Percentiles rank a stretch among this genome's conserved stretches.
These are phyloP conservation scores for Drosophila multiciliata DNA, from an alignment of 2,888 invertebrate species.

Conservation along the genomic window DNA sequence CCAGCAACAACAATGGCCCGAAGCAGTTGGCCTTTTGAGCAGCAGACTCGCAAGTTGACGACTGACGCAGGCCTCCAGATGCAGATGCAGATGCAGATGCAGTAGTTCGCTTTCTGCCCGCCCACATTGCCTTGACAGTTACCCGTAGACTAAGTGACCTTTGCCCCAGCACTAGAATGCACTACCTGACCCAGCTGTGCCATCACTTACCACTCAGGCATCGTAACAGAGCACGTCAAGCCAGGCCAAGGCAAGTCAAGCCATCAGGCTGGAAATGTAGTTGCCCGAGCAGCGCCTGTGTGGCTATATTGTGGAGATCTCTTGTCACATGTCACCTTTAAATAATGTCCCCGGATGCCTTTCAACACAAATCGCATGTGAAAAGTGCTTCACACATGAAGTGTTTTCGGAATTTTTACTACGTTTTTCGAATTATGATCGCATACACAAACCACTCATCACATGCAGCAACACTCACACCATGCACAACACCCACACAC, in stretches of 20 bases:
- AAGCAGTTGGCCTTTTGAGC: conserved; percentile 58
- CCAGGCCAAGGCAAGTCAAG: conserved; percentile 15
- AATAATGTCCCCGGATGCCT: conserved; percentile 82
- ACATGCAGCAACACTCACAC: conserved; percentile 25
- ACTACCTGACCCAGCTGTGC: conserved; percentile 59
- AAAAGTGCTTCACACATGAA: conserved; percentile 81
- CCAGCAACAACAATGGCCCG: conserved; percentile 26
- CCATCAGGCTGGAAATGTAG: conserved; percentile 20
- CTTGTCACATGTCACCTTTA: conserved; percentile 80
- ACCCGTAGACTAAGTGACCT: conserved; percentile 74
- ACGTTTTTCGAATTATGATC: conserved; percentile 69
- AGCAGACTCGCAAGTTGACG: conserved; percentile 54
- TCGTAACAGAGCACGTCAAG: not conserved
- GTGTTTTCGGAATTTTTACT: conserved; percentile 64
- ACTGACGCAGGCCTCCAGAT: conserved; percentile 43
- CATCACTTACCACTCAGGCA: conserved; percentile 31
- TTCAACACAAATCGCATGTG: conserved; percentile 83
- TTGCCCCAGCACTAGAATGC: conserved; percentile 67
- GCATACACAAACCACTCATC: conserved; percentile 53
- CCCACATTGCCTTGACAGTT: conserved; percentile 55
- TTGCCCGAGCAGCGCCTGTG: conserved; percentile 11
- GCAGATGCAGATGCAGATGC: conserved; percentile 17
- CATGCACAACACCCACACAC: conserved; percentile 9
- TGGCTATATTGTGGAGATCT: conserved; percentile 58
- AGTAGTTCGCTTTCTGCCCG: conserved; percentile 16